These are phyloP conservation scores for Lophotis ruficrista DNA, from an alignment of 2,113 vertebrate genomes.

Conservation along the genomic window DNA sequence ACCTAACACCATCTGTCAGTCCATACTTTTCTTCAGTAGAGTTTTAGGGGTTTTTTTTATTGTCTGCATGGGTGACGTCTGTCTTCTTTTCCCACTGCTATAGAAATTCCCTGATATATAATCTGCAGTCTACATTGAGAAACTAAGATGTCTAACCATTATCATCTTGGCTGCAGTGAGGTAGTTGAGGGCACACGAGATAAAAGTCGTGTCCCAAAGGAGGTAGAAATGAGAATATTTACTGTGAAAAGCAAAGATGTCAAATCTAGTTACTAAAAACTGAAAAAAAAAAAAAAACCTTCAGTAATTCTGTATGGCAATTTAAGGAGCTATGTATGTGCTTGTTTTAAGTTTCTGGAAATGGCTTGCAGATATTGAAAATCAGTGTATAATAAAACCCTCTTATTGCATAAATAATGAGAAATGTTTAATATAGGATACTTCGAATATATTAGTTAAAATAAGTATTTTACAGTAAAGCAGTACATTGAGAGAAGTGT, in stretches of 20 bases:
- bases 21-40: background rate
- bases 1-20: background rate
- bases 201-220: background rate
- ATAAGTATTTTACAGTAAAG: background rate
- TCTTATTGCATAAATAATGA: background rate
- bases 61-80: background rate
- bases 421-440: background rate
- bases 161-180: background rate
- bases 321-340: background rate
- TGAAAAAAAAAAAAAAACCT: background rate
- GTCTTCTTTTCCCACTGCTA: background rate
- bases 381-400: background rate
- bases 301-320: background rate
- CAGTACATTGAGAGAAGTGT: background rate
- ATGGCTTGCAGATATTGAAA: background rate
- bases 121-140: background rate
- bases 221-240: background rate
- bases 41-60: background rate
- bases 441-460: background rate
- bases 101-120: background rate
- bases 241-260: background rate
- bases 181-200: background rate
- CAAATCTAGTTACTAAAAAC: background rate
- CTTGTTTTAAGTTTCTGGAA: background rate
- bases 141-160: background rate